Conservation (phyloP, 2,888 invertebrate genomes). For the Drosophila buzzatii region DNA sequence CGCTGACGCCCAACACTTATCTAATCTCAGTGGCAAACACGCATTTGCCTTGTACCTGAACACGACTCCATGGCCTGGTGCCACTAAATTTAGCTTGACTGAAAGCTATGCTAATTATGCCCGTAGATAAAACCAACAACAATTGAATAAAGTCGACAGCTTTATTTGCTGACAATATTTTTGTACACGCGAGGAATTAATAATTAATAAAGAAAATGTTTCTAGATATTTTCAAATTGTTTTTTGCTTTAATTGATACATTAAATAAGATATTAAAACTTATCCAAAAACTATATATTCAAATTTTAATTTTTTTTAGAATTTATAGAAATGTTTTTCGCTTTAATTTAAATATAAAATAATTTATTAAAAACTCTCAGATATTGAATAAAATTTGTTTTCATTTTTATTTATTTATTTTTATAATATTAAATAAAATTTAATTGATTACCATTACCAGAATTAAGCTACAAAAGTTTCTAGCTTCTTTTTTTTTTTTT, state of each 20-base stretch:
- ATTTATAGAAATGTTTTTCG: too few species aligned
- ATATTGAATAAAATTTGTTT: too few species aligned
- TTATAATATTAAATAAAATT: not conserved
- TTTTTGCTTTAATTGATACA: not conserved
- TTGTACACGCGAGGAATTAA: slow-evolving; percentile 47
- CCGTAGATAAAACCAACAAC: slow-evolving; percentile 41
- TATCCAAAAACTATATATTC: too few species aligned
- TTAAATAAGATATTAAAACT: not conserved
- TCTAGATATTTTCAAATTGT: not conserved
- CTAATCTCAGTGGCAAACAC: slow-evolving; percentile 48
- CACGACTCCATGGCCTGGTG: slow-evolving; percentile 25
- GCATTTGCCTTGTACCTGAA: slow-evolving; percentile 9
- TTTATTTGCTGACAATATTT: slow-evolving; percentile 40
- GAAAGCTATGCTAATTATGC: slow-evolving; percentile 29
- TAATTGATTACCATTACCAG: not conserved
- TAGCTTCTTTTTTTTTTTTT: not conserved
- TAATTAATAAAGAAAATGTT: slow-evolving; percentile 8
- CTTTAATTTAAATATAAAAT: too few species aligned
- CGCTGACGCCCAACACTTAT: slow-evolving; percentile 44
- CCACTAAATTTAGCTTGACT: slow-evolving; percentile 37
- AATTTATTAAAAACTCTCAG: too few species aligned
- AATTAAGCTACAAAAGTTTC: rapidly evolving
- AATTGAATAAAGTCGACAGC: slow-evolving; percentile 17
- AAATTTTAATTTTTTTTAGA: too few species aligned
- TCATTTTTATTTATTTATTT: not conserved